Evolutionary conservation across 92 coral and sea anemone species (phyloP).

Genomic region (Siderastrea radians): DNA sequence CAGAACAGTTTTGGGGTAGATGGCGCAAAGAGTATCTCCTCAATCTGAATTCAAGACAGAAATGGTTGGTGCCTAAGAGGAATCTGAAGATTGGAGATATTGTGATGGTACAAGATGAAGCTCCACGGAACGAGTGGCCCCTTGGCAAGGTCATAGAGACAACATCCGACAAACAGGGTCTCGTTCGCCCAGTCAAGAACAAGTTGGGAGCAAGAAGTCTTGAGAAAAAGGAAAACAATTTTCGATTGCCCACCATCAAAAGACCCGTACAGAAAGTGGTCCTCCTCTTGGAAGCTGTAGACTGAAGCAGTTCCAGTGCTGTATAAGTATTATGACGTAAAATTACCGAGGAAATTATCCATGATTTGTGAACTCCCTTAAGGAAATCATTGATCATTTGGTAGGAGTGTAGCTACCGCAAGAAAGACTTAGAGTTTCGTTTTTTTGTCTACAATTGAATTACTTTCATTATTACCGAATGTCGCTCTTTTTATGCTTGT

Average conservation of each 20-base stretch:
- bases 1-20: background rate
- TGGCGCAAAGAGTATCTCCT: constrained; percentile 29
- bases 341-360: background rate
- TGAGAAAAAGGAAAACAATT: background rate
- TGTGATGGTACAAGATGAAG: constrained; percentile 1
- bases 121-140: constrained; percentile 17
- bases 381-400: constrained; percentile 5
- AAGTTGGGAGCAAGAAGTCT: constrained; percentile 1
- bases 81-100: constrained; percentile 20
- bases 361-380: background rate
- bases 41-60: too few relatives aligned
- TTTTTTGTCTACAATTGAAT: too few relatives aligned
- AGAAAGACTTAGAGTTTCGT: too few relatives aligned
- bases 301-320: too few relatives aligned
- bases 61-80: constrained; percentile 7
- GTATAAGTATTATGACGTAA: background rate
- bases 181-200: constrained; percentile 15
- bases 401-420: constrained; percentile 16
- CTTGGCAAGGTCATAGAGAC: constrained; percentile 7
- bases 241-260: background rate
- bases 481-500: too few relatives aligned
- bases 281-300: background rate
- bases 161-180: background rate
- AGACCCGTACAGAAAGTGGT: constrained; percentile 13
- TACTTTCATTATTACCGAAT: too few relatives aligned